A percentile compares a stretch with the other conserved stretches of the same genome.
Conservation (phyloP, 1,140 invertebrate genomes). For the Polypedilum vanderplanki region DNA sequence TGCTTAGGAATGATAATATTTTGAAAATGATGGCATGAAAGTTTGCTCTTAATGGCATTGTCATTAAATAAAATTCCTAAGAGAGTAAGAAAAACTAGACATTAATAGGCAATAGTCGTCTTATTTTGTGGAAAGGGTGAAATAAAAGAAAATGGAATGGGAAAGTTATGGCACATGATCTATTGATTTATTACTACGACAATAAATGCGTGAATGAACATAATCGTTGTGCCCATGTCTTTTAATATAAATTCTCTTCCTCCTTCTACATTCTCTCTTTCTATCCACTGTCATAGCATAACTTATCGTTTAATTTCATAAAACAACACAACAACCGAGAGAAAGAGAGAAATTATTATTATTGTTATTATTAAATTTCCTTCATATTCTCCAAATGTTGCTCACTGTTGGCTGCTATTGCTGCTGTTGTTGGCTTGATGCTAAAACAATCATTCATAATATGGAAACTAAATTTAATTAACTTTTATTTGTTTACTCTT, state of each 20-base stretch:
- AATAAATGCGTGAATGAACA: slow-evolving; percentile 23
- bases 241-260: not conserved
- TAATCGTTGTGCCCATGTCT: slow-evolving; percentile 8
- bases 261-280: not conserved
- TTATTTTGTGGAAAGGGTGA: not conserved
- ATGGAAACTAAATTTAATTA: slow-evolving; percentile 11
- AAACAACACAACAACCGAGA: not conserved
- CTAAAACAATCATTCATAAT: not conserved
- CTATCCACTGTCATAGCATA: not conserved
- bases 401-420: not conserved
- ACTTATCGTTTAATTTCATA: slow-evolving; percentile 14
- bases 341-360: too few species aligned
- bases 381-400: not conserved
- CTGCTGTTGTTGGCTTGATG: not conserved
- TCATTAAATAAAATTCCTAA: not conserved
- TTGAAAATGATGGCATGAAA: not conserved
- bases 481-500: slow-evolving; percentile 14
- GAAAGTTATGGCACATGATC: not conserved
- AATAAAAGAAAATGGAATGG: too few species aligned
- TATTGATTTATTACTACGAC: slow-evolving; percentile 21
- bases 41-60: not conserved
- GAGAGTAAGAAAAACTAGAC: not conserved
- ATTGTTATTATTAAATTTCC: not conserved
- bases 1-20: not conserved
- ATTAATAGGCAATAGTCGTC: slow-evolving; percentile 6